These are phyloP conservation scores for Catharus minimus DNA, from an alignment of 2,113 vertebrate species.

Conservation along the genomic window DNA sequence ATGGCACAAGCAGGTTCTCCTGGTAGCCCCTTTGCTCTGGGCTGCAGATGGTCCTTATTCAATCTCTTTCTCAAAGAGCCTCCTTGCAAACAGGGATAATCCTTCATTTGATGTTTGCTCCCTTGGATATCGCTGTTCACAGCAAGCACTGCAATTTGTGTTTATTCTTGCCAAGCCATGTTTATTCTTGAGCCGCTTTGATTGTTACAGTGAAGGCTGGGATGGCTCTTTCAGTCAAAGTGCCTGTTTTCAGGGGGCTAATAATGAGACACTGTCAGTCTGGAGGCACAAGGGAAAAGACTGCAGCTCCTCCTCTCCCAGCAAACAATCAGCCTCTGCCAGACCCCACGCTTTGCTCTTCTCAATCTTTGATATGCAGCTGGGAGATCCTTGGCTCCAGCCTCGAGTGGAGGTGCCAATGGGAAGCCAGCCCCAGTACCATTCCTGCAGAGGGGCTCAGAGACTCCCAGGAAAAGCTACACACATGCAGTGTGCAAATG, in stretches of 20 bases:
- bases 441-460: not conserved
- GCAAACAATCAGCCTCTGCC: conserved; percentile 22
- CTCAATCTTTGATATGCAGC: not conserved
- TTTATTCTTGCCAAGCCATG: conserved; percentile 67
- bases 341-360: conserved; percentile 11
- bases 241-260: conserved; percentile 54
- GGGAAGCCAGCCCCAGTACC: accelerated
- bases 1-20: not conserved
- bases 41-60: conserved; percentile 58
- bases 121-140: conserved; percentile 63
- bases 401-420: not conserved
- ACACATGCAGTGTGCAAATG: accelerated
- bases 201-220: conserved; percentile 55
- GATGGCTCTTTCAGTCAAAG: conserved; percentile 52
- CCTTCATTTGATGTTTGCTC: conserved; percentile 67
- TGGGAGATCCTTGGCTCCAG: not conserved
- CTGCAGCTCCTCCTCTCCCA: not conserved
- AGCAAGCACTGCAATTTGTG: conserved; percentile 61
- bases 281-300: not conserved
- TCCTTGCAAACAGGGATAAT: conserved; percentile 61
- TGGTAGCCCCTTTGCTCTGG: conserved; percentile 11
- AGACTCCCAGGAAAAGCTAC: not conserved
- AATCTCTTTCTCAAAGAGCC: conserved; percentile 42
- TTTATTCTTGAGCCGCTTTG: conserved; percentile 64
- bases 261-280: conserved; percentile 51